phyloP scores from a whole-genome alignment of 2,797 vertebrate genomes.

The Chromis chromis region DNA sequence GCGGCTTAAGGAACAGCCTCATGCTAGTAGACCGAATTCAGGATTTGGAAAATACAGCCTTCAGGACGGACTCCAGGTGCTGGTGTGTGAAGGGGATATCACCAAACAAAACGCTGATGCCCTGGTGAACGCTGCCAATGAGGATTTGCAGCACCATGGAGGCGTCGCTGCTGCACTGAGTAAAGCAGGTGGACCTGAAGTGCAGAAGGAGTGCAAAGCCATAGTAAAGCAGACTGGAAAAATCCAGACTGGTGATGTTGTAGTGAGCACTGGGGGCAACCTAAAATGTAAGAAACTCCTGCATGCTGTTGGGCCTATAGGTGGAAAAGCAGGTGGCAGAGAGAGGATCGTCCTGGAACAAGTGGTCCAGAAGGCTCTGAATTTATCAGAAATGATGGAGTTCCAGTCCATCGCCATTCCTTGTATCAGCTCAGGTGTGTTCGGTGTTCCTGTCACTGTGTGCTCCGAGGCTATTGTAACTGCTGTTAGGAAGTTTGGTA shows the following conservation, averaged over 20 bases:
- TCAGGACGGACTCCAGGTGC: conserved; percentile 55
- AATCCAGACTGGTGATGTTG: conserved; percentile 52
- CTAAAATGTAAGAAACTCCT: conserved; percentile 72
- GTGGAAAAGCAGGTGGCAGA: conserved; percentile 39
- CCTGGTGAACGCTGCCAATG: conserved; percentile 79
- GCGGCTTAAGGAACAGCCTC: conserved; percentile 30
- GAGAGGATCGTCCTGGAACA: conserved; percentile 55
- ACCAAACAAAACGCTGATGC: conserved; percentile 72
- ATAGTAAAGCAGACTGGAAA: conserved; percentile 51
- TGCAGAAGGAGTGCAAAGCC: conserved; percentile 66
- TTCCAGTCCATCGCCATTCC: conserved; percentile 71
- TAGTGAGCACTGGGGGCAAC: conserved; percentile 65
- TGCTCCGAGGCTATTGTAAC: conserved; percentile 72
- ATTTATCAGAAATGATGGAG: conserved; percentile 53
- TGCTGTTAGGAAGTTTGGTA: conserved; percentile 64
- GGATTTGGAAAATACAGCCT: conserved; percentile 47
- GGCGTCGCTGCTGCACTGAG: conserved; percentile 76
- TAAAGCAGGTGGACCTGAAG: conserved; percentile 68
- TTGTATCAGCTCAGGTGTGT: conserved; percentile 72
- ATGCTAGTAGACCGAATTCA: neutral
- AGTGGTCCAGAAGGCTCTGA: conserved; percentile 41
- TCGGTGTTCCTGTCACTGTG: conserved; percentile 59
- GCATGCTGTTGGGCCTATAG: conserved; percentile 77
- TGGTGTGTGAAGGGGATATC: conserved; percentile 74
- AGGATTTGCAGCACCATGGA: conserved; percentile 56